These are phyloP conservation scores for Pristiophorus japonicus DNA, from an alignment of 2,113 vertebrate genomes.

Conservation along the genomic window DNA sequence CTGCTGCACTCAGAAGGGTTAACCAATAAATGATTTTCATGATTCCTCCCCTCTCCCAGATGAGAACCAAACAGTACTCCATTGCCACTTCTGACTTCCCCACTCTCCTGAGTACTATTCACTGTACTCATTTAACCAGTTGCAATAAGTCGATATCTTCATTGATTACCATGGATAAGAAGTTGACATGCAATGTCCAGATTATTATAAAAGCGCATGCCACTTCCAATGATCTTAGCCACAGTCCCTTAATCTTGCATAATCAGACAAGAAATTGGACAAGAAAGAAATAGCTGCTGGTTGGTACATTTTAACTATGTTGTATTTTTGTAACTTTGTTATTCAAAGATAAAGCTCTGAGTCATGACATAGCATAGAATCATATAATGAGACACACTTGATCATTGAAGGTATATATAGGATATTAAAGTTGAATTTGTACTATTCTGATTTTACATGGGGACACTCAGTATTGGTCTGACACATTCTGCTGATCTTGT, in stretches of 20 bases:
- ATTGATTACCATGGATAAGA: neutral
- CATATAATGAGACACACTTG: neutral
- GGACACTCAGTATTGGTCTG: neutral
- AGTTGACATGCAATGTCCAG: neutral
- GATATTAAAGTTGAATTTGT: neutral
- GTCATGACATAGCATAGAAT: neutral
- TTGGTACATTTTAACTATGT: neutral
- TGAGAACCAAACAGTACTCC: neutral
- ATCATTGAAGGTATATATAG: neutral
- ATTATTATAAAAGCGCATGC: neutral
- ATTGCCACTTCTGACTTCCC: neutral
- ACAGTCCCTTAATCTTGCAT: neutral
- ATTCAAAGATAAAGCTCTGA: neutral
- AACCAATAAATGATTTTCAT: neutral
- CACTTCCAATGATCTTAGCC: neutral
- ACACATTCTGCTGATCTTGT: slow-evolving; percentile 20
- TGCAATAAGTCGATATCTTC: neutral
- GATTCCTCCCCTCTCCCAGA: neutral
- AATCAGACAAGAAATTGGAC: neutral
- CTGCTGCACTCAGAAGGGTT: neutral
- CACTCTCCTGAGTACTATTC: neutral
- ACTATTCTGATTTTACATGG: neutral
- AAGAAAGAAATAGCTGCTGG: neutral
- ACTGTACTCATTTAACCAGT: neutral
- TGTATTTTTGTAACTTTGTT: neutral